Percentiles rank a stretch among this genome's conserved stretches.
Evolutionary conservation across 1,140 invertebrate species (phyloP).

Genomic region (Pseudomyrmex sp.): DNA sequence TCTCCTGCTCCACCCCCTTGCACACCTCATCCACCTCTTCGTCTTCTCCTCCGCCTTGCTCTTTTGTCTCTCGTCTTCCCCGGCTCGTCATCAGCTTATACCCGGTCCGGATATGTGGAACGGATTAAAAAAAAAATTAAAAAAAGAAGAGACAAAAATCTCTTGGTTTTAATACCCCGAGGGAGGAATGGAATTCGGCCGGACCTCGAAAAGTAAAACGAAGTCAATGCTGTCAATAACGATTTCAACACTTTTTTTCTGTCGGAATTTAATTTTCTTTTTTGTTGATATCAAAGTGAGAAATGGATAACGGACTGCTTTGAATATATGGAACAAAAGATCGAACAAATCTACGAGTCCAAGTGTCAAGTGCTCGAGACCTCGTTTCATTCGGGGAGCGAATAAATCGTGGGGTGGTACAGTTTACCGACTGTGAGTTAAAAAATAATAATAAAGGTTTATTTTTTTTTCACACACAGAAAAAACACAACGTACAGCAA

Average conservation of each 20-base stretch:
- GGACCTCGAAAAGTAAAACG: neutral
- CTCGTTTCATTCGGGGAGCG: neutral
- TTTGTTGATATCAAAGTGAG: neutral
- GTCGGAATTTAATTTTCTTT: neutral
- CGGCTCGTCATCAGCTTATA: constrained; percentile 54
- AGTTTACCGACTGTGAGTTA: constrained; percentile 48
- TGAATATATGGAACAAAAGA: neutral
- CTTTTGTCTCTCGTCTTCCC: constrained; percentile 38
- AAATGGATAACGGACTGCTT: neutral
- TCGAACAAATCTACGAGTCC: no score
- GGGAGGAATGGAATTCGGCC: constrained; percentile 49
- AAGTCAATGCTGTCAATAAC: neutral
- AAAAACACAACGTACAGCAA: constrained; percentile 78
- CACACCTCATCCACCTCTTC: constrained; percentile 29
- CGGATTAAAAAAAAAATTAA: constrained; percentile 27
- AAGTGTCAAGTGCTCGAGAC: neutral
- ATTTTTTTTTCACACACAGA: constrained; percentile 81
- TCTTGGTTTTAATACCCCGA: constrained; percentile 42
- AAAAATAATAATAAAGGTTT: constrained; percentile 79
- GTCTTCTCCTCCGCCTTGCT: constrained; percentile 16
- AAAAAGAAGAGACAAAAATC: constrained; percentile 40
- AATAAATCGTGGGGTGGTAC: constrained; percentile 1
- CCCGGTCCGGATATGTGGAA: constrained; percentile 50
- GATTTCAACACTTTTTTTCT: neutral
- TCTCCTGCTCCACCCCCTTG: constrained; percentile 16